Percentiles rank a stretch among this genome's conserved stretches.
These are phyloP conservation scores for Apamea monoglypha DNA, from an alignment of 2,888 invertebrate species.

Conservation along the genomic window DNA sequence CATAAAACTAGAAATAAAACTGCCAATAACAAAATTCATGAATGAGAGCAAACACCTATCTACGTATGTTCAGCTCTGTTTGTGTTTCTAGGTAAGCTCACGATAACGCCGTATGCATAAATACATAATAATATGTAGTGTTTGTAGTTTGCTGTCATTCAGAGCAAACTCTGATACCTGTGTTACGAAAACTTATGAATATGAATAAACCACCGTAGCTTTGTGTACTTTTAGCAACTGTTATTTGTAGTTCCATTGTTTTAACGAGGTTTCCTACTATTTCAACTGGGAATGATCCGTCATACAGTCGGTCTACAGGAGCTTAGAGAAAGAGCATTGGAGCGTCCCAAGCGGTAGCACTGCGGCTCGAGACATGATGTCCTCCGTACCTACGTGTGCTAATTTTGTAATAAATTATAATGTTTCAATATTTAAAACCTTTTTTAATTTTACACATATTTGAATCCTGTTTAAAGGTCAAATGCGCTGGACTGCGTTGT, in stretches of 20 bases:
- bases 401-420: background rate
- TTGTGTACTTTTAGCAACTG: constrained; percentile 14
- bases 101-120: constrained; percentile 41
- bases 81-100: constrained; percentile 43
- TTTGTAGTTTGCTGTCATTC: constrained; percentile 37
- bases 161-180: constrained; percentile 31
- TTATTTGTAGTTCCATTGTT: constrained; percentile 20
- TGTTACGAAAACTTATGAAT: constrained; percentile 35
- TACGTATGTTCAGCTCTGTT: constrained; percentile 26
- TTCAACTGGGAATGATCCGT: background rate
- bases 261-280: background rate
- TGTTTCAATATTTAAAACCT: background rate
- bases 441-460: constrained; percentile 30
- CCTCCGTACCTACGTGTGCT: background rate
- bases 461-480: constrained; percentile 41
- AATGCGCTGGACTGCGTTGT: constrained; percentile 24
- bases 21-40: constrained; percentile 49
- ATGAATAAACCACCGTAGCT: constrained; percentile 33
- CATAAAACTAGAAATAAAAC: constrained; percentile 53
- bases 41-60: constrained; percentile 35
- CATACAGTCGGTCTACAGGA: background rate
- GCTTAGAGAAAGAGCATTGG: background rate
- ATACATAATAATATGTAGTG: constrained; percentile 44
- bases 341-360: background rate
- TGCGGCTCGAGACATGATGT: background rate